These are phyloP conservation scores for Lasioglossum baleicum DNA, from an alignment of 1,140 invertebrate species.

Conservation along the genomic window DNA sequence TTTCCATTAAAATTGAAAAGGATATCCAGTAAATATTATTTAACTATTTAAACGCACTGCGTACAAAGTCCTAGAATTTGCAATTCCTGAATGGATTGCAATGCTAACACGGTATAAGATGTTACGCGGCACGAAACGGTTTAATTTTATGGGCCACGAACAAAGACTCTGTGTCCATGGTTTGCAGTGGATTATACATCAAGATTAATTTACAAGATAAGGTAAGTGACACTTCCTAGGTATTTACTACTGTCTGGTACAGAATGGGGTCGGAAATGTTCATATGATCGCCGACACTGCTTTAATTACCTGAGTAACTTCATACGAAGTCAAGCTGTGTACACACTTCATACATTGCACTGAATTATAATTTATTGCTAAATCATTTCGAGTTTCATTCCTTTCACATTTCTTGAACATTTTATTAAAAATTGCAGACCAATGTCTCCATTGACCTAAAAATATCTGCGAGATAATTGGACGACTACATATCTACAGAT, in stretches of 20 bases:
- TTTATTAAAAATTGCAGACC: no score
- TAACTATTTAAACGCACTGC: no score
- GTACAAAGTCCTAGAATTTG: no score
- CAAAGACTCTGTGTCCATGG: not conserved
- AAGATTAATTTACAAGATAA: slow-evolving; percentile 6
- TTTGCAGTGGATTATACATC: not conserved
- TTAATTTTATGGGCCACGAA: not conserved
- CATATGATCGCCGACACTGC: not conserved
- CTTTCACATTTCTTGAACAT: no score
- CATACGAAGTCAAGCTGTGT: not conserved
- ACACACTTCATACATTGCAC: not conserved
- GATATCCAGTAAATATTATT: no score
- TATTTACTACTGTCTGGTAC: not conserved
- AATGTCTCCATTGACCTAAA: no score
- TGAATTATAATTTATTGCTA: no score
- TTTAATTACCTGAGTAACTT: not conserved
- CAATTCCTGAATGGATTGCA: no score
- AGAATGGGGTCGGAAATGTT: not conserved
- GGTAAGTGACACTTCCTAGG: not conserved
- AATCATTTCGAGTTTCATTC: no score
- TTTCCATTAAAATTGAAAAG: no score
- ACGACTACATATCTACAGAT: no score
- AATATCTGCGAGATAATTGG: no score
- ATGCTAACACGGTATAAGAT: not conserved
- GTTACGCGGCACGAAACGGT: not conserved